phyloP scores from a whole-genome alignment of 2,888 invertebrate genomes.

The Hirtodrosophila duncani region DNA sequence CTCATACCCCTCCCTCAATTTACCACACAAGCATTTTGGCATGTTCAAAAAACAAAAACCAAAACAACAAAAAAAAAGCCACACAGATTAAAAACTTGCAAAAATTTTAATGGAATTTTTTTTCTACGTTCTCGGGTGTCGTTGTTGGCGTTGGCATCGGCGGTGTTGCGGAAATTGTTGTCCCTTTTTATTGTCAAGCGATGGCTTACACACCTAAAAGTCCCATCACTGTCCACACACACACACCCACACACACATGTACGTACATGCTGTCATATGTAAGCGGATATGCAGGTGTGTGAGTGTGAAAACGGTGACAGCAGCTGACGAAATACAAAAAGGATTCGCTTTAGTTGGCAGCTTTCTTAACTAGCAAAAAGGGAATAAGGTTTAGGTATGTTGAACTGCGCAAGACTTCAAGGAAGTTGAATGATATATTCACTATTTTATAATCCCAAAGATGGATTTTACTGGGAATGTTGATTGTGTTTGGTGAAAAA shows the following conservation, averaged over 20 bases:
- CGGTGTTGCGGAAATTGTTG: conserved; percentile 61
- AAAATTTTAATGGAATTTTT: conserved; percentile 72
- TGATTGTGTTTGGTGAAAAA: too few relatives aligned
- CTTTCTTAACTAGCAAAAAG: conserved; percentile 4
- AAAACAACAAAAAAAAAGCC: conserved; percentile 17
- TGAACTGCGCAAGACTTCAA: too few relatives aligned
- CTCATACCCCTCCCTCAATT: conserved; percentile 52
- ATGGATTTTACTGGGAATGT: too few relatives aligned
- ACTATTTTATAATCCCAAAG: too few relatives aligned
- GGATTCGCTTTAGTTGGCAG: conserved; percentile 24
- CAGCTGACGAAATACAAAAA: conserved; percentile 12
- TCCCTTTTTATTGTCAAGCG: conserved; percentile 67
- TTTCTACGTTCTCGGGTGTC: conserved; percentile 35
- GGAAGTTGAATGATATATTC: too few relatives aligned
- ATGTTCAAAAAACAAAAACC: conserved; percentile 26
- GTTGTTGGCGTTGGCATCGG: conserved; percentile 43
- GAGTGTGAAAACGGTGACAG: conserved; percentile 3
- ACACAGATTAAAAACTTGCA: conserved; percentile 61
- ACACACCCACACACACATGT: too few relatives aligned
- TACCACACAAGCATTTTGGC: conserved; percentile 67
- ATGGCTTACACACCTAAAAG: conserved; percentile 65
- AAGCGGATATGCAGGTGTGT: conserved; percentile 21
- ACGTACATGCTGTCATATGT: background rate
- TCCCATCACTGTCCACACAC: conserved; percentile 31
- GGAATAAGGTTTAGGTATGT: too few relatives aligned